Evolutionary conservation across 2,888 invertebrate genomes (phyloP).

Genomic region (Seira ritae): DNA sequence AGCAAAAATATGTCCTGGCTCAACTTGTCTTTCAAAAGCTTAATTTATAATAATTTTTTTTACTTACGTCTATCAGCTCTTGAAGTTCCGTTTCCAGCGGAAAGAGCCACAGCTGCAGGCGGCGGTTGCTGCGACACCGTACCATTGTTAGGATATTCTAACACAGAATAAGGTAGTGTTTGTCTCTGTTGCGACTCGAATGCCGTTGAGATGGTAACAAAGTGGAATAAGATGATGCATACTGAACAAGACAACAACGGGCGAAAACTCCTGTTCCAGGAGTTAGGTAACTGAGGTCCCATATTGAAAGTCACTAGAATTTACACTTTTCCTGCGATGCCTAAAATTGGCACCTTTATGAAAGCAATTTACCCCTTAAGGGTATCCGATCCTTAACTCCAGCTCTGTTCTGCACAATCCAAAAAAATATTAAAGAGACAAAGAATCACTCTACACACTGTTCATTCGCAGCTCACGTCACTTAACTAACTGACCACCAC

Average conservation of each 20-base stretch:
- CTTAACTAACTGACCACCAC: conserved; percentile 61
- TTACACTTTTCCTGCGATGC: conserved; percentile 28
- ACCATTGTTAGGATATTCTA: conserved; percentile 66
- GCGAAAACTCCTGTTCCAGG: conserved; percentile 53
- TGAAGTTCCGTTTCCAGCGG: conserved; percentile 68
- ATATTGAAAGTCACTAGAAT: conserved; percentile 35
- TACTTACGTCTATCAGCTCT: conserved; percentile 72
- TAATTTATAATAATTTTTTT: too few relatives aligned
- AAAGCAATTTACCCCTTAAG: too few relatives aligned
- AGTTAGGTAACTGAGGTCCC: conserved; percentile 59
- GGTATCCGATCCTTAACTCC: too few relatives aligned
- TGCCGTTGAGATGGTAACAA: conserved; percentile 59
- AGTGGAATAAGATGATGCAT: conserved; percentile 53
- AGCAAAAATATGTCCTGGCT: too few relatives aligned
- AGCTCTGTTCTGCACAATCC: too few relatives aligned
- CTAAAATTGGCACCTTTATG: conserved; percentile 39
- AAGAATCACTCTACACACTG: too few relatives aligned
- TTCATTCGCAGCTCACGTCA: conserved; percentile 38
- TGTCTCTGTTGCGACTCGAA: conserved; percentile 20
- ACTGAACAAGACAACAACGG: conserved; percentile 48
- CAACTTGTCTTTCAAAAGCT: too few relatives aligned
- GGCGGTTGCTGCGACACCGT: conserved; percentile 59
- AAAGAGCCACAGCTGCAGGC: conserved; percentile 57
- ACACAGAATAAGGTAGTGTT: conserved; percentile 49
- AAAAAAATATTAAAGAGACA: too few relatives aligned